A percentile compares a stretch with the other conserved stretches of the same genome.
These are phyloP conservation scores for Agonopterix subpropinquella DNA, from an alignment of 2,888 invertebrate genomes.

Conservation along the genomic window DNA sequence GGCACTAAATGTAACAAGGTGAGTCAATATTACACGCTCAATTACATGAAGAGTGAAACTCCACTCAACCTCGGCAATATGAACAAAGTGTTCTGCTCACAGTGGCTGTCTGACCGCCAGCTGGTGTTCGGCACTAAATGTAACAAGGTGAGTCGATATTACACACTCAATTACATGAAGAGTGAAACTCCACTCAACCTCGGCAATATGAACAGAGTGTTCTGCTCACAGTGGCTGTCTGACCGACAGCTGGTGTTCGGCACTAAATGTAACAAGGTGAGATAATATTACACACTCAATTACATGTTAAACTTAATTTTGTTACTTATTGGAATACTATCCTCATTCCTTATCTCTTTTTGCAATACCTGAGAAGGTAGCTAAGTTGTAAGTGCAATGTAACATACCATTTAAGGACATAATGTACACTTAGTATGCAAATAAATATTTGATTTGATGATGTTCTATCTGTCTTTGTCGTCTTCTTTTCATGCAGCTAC, in stretches of 20 bases:
- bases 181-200: slow-evolving; percentile 88
- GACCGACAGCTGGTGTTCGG: slow-evolving; percentile 97
- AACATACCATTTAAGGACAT: too few relatives aligned
- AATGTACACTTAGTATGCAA: too few relatives aligned
- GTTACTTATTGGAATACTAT: too few relatives aligned
- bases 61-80: slow-evolving; percentile 89
- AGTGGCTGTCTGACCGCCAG: slow-evolving; percentile 96
- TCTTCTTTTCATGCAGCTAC: too few relatives aligned
- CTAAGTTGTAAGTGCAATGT: too few relatives aligned
- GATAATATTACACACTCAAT: background rate
- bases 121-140: slow-evolving; percentile 98
- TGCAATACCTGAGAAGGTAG: too few relatives aligned
- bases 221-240: slow-evolving; percentile 97
- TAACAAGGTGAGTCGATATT: slow-evolving; percentile 82
- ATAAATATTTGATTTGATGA: too few relatives aligned
- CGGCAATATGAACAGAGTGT: slow-evolving; percentile 93
- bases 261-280: slow-evolving; percentile 96
- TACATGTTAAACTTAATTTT: too few relatives aligned
- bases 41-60: slow-evolving; percentile 72
- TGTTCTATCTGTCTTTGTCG: too few relatives aligned
- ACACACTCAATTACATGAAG: too few relatives aligned
- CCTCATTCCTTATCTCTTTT: too few relatives aligned
- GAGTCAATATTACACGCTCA: slow-evolving; percentile 9
- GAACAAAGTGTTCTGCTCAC: slow-evolving; percentile 95
- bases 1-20: slow-evolving; percentile 99